Evolutionary conservation across 2,888 invertebrate species (phyloP), one percentile per base, ranked within the genome.

Genomic region (Xanthia togata): DNA sequence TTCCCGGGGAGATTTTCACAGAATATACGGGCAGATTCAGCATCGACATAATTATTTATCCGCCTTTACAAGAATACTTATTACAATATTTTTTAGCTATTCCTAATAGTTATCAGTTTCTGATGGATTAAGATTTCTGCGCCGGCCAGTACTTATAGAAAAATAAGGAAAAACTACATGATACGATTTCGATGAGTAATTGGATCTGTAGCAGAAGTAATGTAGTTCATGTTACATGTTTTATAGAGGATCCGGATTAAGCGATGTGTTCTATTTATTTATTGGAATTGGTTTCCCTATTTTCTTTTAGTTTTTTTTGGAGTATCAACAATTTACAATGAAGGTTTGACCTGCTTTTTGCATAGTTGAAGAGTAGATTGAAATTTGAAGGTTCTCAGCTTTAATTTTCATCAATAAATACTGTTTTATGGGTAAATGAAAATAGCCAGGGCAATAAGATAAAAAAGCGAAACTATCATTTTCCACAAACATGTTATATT

Each of bases 181-280:
- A 76, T 74, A 71, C 73, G 72, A 67, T 73, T 73, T 75, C 79
- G 73, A 73, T 70, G 77, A 81, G 85, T 82, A 78, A 88, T 87
- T 85, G 87, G 81, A 80, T 82, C 73, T 72, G 76, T 73, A 69
- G 76, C 80, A 76, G 75, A 77, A 79, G 73, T 79, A 82, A 85
- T 79, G 70, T 76, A 75, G 87, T 84, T 85, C 81, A 72, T 78
- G 77, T 83, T 83, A 85, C 85, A 84, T 87, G 86, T 86, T 89
- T 88, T 90, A 88, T 88, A 85, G 74, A 79, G 65, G 69, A 78
- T 35, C 65, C 73, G 83, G 84, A 87, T 85, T 86, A 87, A 87
- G 81, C 78, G 88, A 87, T 87, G 84, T 82, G 82, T 80, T 84
- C 85, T 85, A 87, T 90, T 90, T 89, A 85, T 89, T 86, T 88